These are phyloP conservation scores for Lagorchestes hirsutus DNA, from an alignment of 2,797 vertebrate species.

Conservation along the genomic window DNA sequence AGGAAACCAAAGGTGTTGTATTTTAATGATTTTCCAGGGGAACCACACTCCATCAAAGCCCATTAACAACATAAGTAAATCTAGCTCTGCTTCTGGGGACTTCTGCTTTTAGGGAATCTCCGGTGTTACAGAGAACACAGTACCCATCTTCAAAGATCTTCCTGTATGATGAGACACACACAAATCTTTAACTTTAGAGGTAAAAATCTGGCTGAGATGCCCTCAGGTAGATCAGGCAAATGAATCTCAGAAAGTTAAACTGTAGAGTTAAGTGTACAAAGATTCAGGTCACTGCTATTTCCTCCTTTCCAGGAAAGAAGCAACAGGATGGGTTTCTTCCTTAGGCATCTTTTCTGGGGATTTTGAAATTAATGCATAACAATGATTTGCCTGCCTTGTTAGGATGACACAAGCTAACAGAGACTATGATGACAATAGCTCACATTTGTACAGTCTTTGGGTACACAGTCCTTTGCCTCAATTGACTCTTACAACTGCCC, in stretches of 20 bases:
- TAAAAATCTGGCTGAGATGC: not conserved
- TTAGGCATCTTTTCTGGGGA: not conserved
- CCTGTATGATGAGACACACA: not conserved
- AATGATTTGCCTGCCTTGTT: not conserved
- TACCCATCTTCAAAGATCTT: not conserved
- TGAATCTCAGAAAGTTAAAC: not conserved
- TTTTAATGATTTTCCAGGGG: not conserved
- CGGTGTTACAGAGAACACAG: not conserved
- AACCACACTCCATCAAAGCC: not conserved
- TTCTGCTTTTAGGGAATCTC: not conserved
- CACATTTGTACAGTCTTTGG: not conserved
- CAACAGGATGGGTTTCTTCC: not conserved
- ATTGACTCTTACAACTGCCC: not conserved
- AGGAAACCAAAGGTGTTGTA: slow-evolving; percentile 48
- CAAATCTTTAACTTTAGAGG: not conserved
- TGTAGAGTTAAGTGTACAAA: not conserved
- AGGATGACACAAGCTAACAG: not conserved
- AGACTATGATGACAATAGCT: not conserved
- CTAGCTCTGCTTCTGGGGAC: not conserved
- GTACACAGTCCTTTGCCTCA: not conserved
- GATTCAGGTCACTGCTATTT: not conserved
- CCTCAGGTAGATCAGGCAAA: not conserved
- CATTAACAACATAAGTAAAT: not conserved
- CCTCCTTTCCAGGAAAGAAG: not conserved
- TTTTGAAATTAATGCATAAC: not conserved